A percentile compares a stretch with the other conserved stretches of the same genome.
phyloP scores from a whole-genome alignment of 2,888 invertebrate genomes.

The Antitype chi region DNA sequence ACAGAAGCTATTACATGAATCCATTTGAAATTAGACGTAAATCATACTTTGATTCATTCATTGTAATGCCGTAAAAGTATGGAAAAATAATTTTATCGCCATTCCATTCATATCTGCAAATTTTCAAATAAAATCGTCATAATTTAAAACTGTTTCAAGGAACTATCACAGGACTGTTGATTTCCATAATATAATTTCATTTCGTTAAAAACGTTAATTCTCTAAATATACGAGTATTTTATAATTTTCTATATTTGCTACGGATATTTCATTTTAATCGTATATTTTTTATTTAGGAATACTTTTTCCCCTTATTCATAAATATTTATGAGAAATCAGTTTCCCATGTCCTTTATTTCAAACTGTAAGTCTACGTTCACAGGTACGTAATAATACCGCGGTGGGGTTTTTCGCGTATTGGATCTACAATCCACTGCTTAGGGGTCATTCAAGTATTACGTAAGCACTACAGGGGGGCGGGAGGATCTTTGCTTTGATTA shows the following conservation, averaged over 20 bases:
- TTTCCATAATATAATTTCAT: slow-evolving; percentile 56
- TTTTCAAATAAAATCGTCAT: slow-evolving; percentile 12
- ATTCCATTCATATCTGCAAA: slow-evolving; percentile 1
- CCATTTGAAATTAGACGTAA: not conserved
- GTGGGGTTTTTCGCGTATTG: not conserved
- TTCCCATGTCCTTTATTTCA: not conserved
- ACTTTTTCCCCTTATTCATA: slow-evolving; percentile 25
- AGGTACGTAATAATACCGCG: no score
- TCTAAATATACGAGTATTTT: slow-evolving; percentile 56
- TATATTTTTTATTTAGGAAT: slow-evolving; percentile 46
- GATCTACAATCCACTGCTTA: no score
- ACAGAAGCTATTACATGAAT: no score
- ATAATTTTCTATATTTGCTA: slow-evolving; percentile 47
- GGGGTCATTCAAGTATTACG: no score
- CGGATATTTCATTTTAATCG: slow-evolving; percentile 45
- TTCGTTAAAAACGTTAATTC: slow-evolving; percentile 51
- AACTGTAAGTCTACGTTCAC: not conserved
- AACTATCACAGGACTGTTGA: slow-evolving; percentile 62
- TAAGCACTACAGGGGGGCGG: no score
- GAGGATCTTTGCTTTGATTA: no score
- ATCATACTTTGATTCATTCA: not conserved
- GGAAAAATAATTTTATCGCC: not conserved
- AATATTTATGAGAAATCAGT: not conserved
- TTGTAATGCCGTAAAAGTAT: not conserved
- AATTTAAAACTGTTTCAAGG: slow-evolving; percentile 48